Evolutionary conservation across 1,140 invertebrate genomes (phyloP), one percentile per base, ranked within the genome.

Genomic region (Lerema accius): DNA sequence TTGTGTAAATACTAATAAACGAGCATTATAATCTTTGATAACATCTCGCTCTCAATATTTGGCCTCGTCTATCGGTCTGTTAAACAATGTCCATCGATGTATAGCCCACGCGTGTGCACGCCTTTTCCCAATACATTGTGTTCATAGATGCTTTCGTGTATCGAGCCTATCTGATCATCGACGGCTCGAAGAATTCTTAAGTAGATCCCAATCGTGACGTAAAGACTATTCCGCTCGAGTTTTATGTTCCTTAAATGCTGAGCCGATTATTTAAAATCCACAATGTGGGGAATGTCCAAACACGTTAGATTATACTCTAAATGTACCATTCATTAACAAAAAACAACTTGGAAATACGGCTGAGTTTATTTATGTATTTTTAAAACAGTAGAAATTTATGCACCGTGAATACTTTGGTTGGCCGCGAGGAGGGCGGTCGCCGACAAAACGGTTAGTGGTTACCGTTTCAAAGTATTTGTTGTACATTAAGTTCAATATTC

Each of bases 1-100:
- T 72, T 80, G 69, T 79, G 82, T 85, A 85, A 87, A 87, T 79
- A 87, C 74, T 79, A 82, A 82, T 86, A 86, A 78, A 82, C 71
- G 69, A 80, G 80, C 82, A 82, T 86, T 84, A 86, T 84, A 84
- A 86, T 80, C 76, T 67, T 16, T 63, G 82, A 86, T 86, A 86
- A 67, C 68, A 87, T 87, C 82, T 82, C 73, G 61, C 48, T 76
- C 71, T 73, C 65, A 76, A 79, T 84, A 83, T 84, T 84, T 83
- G 80, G 78, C 65, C 66, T 73, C 55, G 60, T 78, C 73, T 78
- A 81, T 78, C 77, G 65, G 65, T 62, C 74, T 73, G 58, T 78
- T 73, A 65, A 80, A 80, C 80, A 80, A 79, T 83, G 81, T 85
- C 80, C 81, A 80, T 77, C 78, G 81, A 84, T 74, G 82, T 74